Base-by-base conservation (phyloP, 2,113 vertebrate genomes). In the Bungarus multicinctus region DNA sequence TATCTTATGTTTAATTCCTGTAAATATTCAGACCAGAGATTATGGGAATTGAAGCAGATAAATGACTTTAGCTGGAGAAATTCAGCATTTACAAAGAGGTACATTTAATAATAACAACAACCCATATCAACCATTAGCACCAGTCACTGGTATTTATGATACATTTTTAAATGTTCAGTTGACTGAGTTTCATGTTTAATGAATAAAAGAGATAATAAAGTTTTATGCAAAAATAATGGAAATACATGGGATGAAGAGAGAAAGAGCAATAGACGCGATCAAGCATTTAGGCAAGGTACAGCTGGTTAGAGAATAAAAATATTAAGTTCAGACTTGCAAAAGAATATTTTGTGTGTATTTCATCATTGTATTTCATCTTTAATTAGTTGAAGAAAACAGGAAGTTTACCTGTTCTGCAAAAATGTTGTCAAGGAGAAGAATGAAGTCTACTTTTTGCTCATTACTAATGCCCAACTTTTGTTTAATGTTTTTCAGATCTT, bases 381-480 rank as follows among this genome's bases (percentile, higher is more conserved):
- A 6, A 87, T 50, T 50, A 58, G 34, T 3, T 39, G 30, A 64
- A 54, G 89, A 58, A 89, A 92, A 54, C 6, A 47, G 22, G n/a
- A 34, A 93, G 92, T 95, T 95, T 57, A 99, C 99, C 99, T 99
- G 97, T 97, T 99, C 98, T 53, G 99, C 99, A 94, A 97, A 97
- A 97, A 99, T 94, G 95, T 99, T 99, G 96, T 99, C 99, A 3
- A 98, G 96, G 93, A 99, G 98, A 92, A 97, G 91, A 95, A 99
- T 97, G 97, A 99, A 99, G 96, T 99, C 98, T 53, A 99, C 93
- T 1, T 86, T 87, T 0, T 98, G 94, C n/a, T 97, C 95, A 53
- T 43, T 55, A 27, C 95, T 93, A n/a, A 99, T 97, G 90, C 98
- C 98, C 97, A 99, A 91, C 3, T 91, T 97, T 1, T 94, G 95